Percentiles rank a stretch among this genome's conserved stretches.
phyloP scores from a whole-genome alignment of 2,797 vertebrate species.

The Echiichthys vipera region DNA sequence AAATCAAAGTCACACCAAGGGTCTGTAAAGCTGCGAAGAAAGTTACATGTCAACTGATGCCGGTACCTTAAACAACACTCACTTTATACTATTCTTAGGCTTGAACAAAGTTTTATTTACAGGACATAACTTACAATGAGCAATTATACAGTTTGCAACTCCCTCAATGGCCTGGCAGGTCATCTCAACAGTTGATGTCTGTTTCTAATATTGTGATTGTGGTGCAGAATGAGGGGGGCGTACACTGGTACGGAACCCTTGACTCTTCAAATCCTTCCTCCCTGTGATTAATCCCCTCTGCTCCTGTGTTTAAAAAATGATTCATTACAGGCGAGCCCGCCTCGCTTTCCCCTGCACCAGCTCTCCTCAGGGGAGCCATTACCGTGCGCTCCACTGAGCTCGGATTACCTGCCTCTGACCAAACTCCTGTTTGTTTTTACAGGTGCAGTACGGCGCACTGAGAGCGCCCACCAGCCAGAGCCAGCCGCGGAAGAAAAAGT shows the following conservation, averaged over 20 bases:
- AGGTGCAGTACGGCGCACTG: slow-evolving; percentile 94
- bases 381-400: slow-evolving; percentile 88
- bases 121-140: slow-evolving; percentile 70
- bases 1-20: slow-evolving; percentile 51
- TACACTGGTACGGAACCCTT: slow-evolving; percentile 90
- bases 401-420: slow-evolving; percentile 91
- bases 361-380: slow-evolving; percentile 95
- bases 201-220: slow-evolving; percentile 93
- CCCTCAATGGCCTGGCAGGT: slow-evolving; percentile 74
- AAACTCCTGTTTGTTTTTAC: slow-evolving; percentile 96
- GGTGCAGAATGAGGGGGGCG: slow-evolving; percentile 74
- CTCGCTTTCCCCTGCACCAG: slow-evolving; percentile 84
- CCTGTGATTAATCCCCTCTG: slow-evolving; percentile 96
- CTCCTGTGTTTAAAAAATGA: slow-evolving; percentile 99
- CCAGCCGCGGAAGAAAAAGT: slow-evolving; percentile 90
- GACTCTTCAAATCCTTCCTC: slow-evolving; percentile 97
- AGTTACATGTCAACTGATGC: slow-evolving; percentile 23
- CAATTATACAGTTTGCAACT: slow-evolving; percentile 72
- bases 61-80: slow-evolving; percentile 39
- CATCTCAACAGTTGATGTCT: slow-evolving; percentile 84
- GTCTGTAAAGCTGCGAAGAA: slow-evolving; percentile 39
- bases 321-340: slow-evolving; percentile 96
- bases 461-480: slow-evolving; percentile 87
- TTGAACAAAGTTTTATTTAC: slow-evolving; percentile 71
- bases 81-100: slow-evolving; percentile 63